Conservation (phyloP, 2,113 vertebrate species). For the Chinchilla lanigera region DNA sequence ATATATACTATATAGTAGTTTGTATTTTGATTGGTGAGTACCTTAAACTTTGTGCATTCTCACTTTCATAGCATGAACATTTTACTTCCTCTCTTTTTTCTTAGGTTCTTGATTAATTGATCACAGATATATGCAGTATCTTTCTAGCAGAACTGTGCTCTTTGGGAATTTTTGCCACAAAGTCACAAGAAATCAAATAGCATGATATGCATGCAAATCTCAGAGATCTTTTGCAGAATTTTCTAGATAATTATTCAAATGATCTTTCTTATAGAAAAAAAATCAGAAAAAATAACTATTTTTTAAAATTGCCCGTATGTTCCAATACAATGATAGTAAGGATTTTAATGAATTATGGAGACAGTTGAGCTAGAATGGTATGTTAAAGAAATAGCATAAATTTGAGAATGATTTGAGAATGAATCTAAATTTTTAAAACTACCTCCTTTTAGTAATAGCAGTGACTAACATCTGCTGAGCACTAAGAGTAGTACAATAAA, state of each 20-base stretch:
- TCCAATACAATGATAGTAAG: neutral
- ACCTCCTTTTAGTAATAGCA: neutral
- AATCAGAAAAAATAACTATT: neutral
- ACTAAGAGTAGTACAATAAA: neutral
- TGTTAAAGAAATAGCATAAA: neutral
- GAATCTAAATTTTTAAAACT: neutral
- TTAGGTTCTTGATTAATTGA: slow-evolving; percentile 3
- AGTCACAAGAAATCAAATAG: neutral
- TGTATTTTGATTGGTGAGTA: neutral
- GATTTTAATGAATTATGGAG: slow-evolving; percentile 25
- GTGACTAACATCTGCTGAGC: neutral
- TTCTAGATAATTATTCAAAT: neutral
- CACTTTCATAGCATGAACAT: neutral
- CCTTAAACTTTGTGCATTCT: neutral
- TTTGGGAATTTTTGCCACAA: slow-evolving; percentile 8
- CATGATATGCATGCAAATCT: neutral
- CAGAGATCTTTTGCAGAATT: neutral
- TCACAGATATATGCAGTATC: neutral
- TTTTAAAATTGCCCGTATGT: neutral
- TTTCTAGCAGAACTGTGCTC: neutral
- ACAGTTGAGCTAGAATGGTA: neutral
- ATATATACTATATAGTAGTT: neutral
- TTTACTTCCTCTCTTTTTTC: neutral
- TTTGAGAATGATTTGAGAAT: slow-evolving; percentile 8
- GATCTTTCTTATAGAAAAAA: neutral